Base-by-base conservation (phyloP, 2,797 vertebrate species). In the Mus minutoides region DNA sequence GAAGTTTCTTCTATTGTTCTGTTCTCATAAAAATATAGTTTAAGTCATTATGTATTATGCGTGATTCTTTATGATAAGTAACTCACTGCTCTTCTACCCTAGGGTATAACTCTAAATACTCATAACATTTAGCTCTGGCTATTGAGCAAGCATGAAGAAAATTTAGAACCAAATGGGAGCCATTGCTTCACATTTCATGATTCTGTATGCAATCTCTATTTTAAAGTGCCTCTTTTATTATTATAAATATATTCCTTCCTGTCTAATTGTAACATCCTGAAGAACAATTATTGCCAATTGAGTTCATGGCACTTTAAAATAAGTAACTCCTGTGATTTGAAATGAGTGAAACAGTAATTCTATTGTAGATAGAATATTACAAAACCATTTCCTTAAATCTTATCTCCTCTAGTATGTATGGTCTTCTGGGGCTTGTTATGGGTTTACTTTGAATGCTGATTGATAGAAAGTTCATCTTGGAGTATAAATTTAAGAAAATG, bases 61-160 rank as follows among this genome's bases (percentile, higher is more conserved):
- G 95, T 90, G 96, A 85, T 95, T 91, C 89, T 93, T 98, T 98
- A 97, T 97, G 88, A 97, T 94, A 96, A 80, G 87, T 97, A 92
- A 64, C 86, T 96, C 52, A 49, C 96, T 94, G 97, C 95, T 87
- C 58, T 90, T 95, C 94, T 83, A 98, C 97, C 93, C 96, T 85
- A 56, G 92, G 91, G 91, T 89, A 34, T 95, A 95, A 97, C 95
- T 97, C 96, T 97, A 97, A 97, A 97, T 96, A 97, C 94, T 90
- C 26, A 89, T 97, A 97, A 96, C 96, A 97, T 97, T 98, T 97
- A 97, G 87, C 75, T 79, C 84, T 96, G 91, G 84, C 84, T 92
- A 94, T 90, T 96, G 92, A 97, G 92, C 78, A 88, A 71, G 58
- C 69, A 94, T 95, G 96, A 98, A 91, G 94, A 97, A 97, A 86